Base-by-base conservation (phyloP, 2,113 vertebrate genomes). In the Cottus gobio region DNA sequence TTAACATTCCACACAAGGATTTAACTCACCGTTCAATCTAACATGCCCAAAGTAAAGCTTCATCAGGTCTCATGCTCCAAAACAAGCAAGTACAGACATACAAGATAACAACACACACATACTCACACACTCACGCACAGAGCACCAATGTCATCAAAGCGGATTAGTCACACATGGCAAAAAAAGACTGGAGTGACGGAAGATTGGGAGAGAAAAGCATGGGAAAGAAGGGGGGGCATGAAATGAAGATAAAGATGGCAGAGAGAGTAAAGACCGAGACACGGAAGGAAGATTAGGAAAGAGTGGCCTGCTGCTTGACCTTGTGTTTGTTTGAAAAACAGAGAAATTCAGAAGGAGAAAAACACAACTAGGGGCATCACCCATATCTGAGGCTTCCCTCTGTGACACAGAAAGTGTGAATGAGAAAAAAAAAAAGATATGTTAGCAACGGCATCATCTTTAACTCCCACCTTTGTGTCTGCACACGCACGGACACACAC, bases 91-190 rank as follows among this genome's bases (percentile, higher is more conserved):
- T 44, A 57, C 26, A 70, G 16, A 44, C 22, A 56, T 6, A 30
- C 28, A 52, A 18, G 8, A 61, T 11, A 28, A 28, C 42, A 37
- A 79, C 12, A 60, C 31, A 48, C n/a, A 52, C 54, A 48, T 18
- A 48, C 46, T 7, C 46, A 52, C 36, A 79, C 12, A 60, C 31
- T 48, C n/a, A 52, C 54, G 46, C 39, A 66, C 24, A 20, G 20
- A 42, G 36, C 54, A n/a, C 58, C 57, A 28, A 56, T 72, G 61
- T 79, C 74, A 87, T 81, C 77, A 61, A 37, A 66, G 65, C 7
- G 1, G 73, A 88, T 86, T 77, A 76, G 86, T 80, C 63, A 79
- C 84, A 82, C 70, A 28, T 73, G 70, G 58, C 63, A 68, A 46
- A 72, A 74, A 71, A 37, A 58, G 56, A 82, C 20, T 13, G 62